phyloP scores from a whole-genome alignment of 2,113 vertebrate species.

The Promerops cafer region DNA sequence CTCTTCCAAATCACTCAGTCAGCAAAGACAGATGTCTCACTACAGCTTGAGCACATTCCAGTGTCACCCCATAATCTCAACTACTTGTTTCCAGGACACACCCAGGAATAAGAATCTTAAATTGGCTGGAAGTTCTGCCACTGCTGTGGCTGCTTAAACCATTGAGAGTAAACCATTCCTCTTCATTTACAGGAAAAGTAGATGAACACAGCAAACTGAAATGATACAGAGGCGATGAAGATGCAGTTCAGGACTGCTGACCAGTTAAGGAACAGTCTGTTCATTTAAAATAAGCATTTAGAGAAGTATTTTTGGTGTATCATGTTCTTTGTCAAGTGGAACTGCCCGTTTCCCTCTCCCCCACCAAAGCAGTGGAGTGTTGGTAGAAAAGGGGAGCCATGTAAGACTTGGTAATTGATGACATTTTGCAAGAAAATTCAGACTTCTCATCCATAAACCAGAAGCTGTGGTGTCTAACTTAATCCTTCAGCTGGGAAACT shows the following conservation, averaged over 20 bases:
- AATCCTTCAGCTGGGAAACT: conserved; percentile 81
- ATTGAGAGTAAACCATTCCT: background rate
- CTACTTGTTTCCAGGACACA: background rate
- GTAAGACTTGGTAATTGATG: background rate
- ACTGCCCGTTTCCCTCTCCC: background rate
- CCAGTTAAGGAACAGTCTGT: background rate
- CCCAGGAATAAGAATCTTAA: background rate
- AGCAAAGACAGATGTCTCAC: background rate
- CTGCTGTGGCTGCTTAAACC: background rate
- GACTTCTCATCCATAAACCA: background rate
- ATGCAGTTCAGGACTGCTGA: background rate
- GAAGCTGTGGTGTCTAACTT: background rate
- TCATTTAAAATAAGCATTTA: background rate
- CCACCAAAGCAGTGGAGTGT: background rate
- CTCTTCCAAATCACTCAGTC: background rate
- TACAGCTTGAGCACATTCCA: background rate
- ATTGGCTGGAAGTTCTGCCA: background rate
- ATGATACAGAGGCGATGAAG: background rate
- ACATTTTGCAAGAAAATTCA: background rate
- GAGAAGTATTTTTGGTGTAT: background rate
- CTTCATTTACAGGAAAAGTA: background rate
- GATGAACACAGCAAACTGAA: background rate
- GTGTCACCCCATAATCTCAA: background rate
- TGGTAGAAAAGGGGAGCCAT: background rate
- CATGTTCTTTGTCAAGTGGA: background rate